phyloP scores from a whole-genome alignment of 2,113 vertebrate species.

The Ondatra zibethicus region DNA sequence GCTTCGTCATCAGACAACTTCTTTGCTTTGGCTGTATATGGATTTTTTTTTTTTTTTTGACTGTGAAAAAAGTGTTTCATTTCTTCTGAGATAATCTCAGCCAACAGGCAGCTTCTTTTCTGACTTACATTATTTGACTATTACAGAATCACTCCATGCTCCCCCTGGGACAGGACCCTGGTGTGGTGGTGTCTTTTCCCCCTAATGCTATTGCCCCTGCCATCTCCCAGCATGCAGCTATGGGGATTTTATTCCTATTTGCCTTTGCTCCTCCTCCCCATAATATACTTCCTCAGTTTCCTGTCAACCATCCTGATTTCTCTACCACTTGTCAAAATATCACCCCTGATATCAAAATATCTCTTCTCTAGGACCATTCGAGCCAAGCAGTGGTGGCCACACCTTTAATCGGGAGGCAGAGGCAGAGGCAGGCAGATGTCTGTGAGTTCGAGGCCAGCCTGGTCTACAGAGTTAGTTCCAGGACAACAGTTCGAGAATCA shows the following conservation, averaged over 20 bases:
- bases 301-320: constrained; percentile 4
- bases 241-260: constrained; percentile 25
- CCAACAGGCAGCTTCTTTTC: neutral
- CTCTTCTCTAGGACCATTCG: constrained; percentile 19
- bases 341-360: constrained; percentile 10
- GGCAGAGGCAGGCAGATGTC: neutral
- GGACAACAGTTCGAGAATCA: constrained; percentile 3
- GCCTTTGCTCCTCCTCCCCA: neutral
- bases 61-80: constrained; percentile 46
- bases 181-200: neutral
- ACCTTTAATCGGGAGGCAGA: neutral
- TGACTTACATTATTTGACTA: neutral
- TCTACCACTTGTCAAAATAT: constrained; percentile 57
- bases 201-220: neutral
- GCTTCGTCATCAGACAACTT: constrained; percentile 34
- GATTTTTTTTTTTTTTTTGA: constrained; percentile 58
- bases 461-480: neutral
- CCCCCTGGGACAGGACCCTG: neutral
- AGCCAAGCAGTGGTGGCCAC: neutral
- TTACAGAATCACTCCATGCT: neutral
- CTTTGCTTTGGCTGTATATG: constrained; percentile 17
- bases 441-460: neutral
- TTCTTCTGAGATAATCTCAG: constrained; percentile 32
- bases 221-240: neutral
- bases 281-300: neutral